phyloP scores from a whole-genome alignment of 2,888 invertebrate species.

The Spisula subtruncata region DNA sequence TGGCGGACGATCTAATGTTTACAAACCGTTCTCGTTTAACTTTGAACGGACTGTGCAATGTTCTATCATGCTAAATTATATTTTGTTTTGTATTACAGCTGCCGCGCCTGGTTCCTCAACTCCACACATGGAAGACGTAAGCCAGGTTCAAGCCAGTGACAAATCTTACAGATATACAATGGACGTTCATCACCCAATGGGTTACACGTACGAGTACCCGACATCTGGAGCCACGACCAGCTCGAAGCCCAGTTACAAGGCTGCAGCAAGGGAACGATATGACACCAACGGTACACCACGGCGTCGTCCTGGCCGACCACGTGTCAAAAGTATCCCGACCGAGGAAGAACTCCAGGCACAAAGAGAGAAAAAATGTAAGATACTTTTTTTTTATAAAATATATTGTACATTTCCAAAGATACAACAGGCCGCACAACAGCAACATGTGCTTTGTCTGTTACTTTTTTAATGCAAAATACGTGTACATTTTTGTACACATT shows the following conservation, averaged over 20 bases:
- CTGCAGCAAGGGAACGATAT: slow-evolving; percentile 53
- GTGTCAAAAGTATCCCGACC: slow-evolving; percentile 79
- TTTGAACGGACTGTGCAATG: too few species aligned
- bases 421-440: too few species aligned
- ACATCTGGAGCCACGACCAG: neutral
- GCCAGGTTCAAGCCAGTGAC: neutral
- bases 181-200: slow-evolving; percentile 19
- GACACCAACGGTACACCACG: slow-evolving; percentile 59
- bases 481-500: too few species aligned
- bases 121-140: neutral
- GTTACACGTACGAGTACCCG: slow-evolving; percentile 31
- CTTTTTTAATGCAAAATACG: too few species aligned
- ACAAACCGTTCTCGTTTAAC: too few species aligned
- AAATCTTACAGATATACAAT: slow-evolving; percentile 22
- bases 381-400: too few species aligned
- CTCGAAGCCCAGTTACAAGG: slow-evolving; percentile 33
- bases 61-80: too few species aligned
- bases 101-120: neutral
- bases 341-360: slow-evolving; percentile 76
- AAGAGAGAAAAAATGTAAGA: slow-evolving; percentile 82
- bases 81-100: neutral
- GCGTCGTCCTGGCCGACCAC: slow-evolving; percentile 81
- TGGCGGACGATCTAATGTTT: too few species aligned
- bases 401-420: too few species aligned
- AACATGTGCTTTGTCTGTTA: too few species aligned